Conservation (phyloP, 1,140 invertebrate genomes). For the Heliconius congener region DNA sequence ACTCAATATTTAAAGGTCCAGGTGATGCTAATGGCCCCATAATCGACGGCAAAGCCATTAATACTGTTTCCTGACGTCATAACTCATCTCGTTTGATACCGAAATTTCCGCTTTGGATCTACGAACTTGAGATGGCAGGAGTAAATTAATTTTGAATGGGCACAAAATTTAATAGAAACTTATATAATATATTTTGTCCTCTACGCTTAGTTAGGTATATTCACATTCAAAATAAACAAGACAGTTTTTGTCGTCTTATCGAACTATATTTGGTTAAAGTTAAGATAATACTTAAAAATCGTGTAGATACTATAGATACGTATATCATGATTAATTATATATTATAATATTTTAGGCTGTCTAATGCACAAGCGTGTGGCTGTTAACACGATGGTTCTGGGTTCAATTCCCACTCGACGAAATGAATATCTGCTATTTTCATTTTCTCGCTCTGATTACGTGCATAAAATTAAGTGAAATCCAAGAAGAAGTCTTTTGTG, state of each 20-base stretch:
- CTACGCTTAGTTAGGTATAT: neutral
- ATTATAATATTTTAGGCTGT: neutral
- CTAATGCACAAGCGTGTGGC: too few species aligned
- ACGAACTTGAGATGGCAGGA: constrained; percentile 19
- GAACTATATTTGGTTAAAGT: too few species aligned
- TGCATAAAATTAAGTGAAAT: too few species aligned
- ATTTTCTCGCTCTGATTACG: too few species aligned
- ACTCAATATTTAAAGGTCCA: constrained; percentile 31
- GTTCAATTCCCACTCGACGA: too few species aligned
- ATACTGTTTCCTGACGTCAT: constrained; percentile 35
- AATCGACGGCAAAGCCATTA: constrained; percentile 34
- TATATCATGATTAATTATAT: neutral
- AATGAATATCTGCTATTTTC: too few species aligned
- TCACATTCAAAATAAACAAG: neutral
- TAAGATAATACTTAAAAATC: too few species aligned
- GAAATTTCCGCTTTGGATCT: constrained; percentile 22
- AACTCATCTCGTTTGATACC: constrained; percentile 31
- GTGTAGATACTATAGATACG: neutral
- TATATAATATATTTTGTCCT: neutral
- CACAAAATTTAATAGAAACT: neutral
- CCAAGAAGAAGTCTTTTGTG: too few species aligned
- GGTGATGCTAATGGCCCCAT: constrained; percentile 40
- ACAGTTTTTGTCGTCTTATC: too few species aligned
- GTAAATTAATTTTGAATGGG: constrained; percentile 13
- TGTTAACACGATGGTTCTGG: too few species aligned